Percentiles rank a stretch among this genome's conserved stretches.
Evolutionary conservation across 2,113 vertebrate genomes (phyloP).

Genomic region (Nyctibius bracteatus): DNA sequence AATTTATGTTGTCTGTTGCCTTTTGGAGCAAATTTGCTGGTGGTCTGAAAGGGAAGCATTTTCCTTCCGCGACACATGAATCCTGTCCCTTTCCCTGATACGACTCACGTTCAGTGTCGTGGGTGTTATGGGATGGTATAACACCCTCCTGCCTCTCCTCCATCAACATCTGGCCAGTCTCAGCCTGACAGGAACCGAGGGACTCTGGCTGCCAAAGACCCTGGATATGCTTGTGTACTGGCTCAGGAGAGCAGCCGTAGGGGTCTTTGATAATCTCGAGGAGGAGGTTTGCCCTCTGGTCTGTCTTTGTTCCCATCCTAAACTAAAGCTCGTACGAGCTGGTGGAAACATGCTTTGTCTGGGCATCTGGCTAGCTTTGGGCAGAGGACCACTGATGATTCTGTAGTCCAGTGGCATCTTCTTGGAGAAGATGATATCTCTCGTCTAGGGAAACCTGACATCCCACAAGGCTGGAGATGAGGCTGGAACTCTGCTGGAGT

Average conservation of each 20-base stretch:
- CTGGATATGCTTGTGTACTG: not conserved
- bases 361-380: not conserved
- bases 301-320: not conserved
- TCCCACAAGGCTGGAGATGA: not conserved
- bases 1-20: not conserved
- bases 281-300: not conserved
- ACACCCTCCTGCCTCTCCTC: not conserved
- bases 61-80: not conserved
- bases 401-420: not conserved
- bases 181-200: not conserved
- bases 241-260: not conserved
- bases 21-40: not conserved
- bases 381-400: not conserved
- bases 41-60: not conserved
- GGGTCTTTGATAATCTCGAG: not conserved
- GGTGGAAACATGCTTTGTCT: not conserved
- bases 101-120: not conserved
- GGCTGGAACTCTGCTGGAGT: not conserved
- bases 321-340: not conserved
- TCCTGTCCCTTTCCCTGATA: not conserved
- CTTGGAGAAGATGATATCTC: not conserved
- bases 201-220: not conserved
- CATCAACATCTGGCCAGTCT: not conserved
- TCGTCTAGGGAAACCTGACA: not conserved
- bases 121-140: not conserved